Base-by-base conservation (phyloP, 2,888 invertebrate species). In the Drosophila nr. fundita region DNA sequence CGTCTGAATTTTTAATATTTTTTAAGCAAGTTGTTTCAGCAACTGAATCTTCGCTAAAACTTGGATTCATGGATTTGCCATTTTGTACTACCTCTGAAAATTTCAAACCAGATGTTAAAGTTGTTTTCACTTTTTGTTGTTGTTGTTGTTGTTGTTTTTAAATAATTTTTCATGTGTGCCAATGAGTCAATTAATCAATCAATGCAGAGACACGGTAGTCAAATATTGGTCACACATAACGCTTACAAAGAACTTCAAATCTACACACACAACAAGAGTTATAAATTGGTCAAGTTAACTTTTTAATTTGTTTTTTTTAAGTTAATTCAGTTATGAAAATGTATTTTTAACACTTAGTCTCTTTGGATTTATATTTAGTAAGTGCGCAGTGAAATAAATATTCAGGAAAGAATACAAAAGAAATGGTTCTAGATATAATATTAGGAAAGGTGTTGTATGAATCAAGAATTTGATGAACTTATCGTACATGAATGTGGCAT, bases 1-100 rank as follows among this genome's bases (percentile, higher is more conserved):
- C 97, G 94, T 97, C 97, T 90, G 96, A 97, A 94, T 96, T 96
- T 94, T 95, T 96, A 94, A 96, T 96, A 94, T 95, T 96, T 94
- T 97, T 96, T 93, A 96, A 95, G 93, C 96, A 94, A 92, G 96
- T 95, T 91, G 96, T 96, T 93, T 97, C 97, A 87, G 96, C 95
- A 92, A 97, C 96, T 84, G 96, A 96, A 94, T 97, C 97, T 94
- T 96, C 96, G 94, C 96, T 96, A 94, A 95, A 95, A 93, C 96
- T 95, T 83, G 96, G 95, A 94, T 96, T 95, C 87, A 95, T 93
- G 91, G 94, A 94, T 92, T 94, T 93, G 82, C 94, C 93, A 92
- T 94, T 94, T 91, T 93, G 93, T 91, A 93, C 92, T 90, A 93
- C 93, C 91, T 93, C 93, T 93, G 93, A 88, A 87, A 93, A 93